Base-by-base conservation (phyloP, 2,888 invertebrate genomes). In the Plagiodera versicolora region DNA sequence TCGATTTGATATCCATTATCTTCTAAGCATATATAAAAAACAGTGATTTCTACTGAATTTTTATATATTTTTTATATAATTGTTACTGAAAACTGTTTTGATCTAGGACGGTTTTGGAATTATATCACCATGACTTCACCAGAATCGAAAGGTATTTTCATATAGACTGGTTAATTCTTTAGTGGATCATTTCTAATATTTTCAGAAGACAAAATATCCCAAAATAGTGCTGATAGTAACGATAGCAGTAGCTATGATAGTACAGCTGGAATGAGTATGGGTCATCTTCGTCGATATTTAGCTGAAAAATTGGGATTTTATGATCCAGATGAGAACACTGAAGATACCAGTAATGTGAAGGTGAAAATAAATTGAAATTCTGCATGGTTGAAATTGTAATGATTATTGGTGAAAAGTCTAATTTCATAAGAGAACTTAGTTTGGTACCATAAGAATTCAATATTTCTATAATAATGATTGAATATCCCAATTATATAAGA, bases 261-360 rank as follows among this genome's bases (percentile, higher is more conserved):
- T 48, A 58, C 60, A 30, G 58, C 63, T 28, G 66, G 65, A 11
- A 60, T 64, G 54, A 83, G 85, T 68, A 85, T 91, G 72, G 89
- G 89, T 70, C 82, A 83, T 57, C 83, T 91, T 53, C 80, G 87
- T 56, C 83, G 84, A 68, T 89, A 87, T 78, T 83, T 91, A 67
- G 84, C 86, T 10, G 83, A 86, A 63, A 89, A 87, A 72, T 80
- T 91, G 1, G 85, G 85, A 53, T 81, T 90, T 63, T 81, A 82
- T 57, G 84, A 85, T 65, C 77, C 81, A 0, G 72, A 75, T 20
- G 73, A 80, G n/a, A 64, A 65, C 28, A 53, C 48, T 24, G 56
- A 58, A 0, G 81, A 81, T 58, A 56, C 66, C n/a, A 67, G 73
- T 58, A 71, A 71, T 65, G 67, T 69, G 50, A 72, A 72, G 67